Conservation (phyloP, 2,888 invertebrate genomes). For the Tipula helvola region DNA sequence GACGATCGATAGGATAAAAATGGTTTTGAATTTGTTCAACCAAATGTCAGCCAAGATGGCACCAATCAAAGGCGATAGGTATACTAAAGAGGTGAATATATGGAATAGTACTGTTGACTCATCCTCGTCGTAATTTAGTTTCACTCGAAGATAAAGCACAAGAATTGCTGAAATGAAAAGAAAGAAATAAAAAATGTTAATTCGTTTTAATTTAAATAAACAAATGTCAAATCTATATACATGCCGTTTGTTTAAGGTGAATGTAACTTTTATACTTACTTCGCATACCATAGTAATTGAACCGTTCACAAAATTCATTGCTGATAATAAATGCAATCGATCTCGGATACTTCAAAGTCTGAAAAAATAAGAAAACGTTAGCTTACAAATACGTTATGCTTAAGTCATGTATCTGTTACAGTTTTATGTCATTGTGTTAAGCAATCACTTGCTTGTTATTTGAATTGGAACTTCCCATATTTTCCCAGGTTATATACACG, state of each 20-base stretch:
- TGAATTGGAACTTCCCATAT: neutral
- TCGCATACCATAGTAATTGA: slow-evolving; percentile 94
- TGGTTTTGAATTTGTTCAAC: slow-evolving; percentile 55
- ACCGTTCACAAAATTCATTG: slow-evolving; percentile 97
- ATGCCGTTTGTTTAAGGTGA: neutral
- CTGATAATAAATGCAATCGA: slow-evolving; percentile 85
- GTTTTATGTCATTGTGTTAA: no score
- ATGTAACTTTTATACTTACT: slow-evolving; percentile 44
- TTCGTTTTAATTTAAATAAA: neutral
- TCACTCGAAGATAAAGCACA: slow-evolving; percentile 64
- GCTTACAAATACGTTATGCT: neutral
- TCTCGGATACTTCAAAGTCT: slow-evolving; percentile 69
- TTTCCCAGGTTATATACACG: neutral
- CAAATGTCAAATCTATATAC: neutral
- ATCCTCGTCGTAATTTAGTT: slow-evolving; percentile 51
- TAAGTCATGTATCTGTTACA: no score
- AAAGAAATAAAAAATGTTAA: neutral
- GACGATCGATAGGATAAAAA: slow-evolving; percentile 74
- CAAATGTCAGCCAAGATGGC: slow-evolving; percentile 81
- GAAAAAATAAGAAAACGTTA: slow-evolving; percentile 18
- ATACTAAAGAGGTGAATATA: slow-evolving; percentile 68
- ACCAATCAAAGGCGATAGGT: slow-evolving; percentile 78
- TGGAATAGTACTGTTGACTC: slow-evolving; percentile 72
- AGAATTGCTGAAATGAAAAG: slow-evolving; percentile 55
- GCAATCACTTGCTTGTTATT: neutral